A percentile compares a stretch with the other conserved stretches of the same genome.
These are phyloP conservation scores for Acipenser oxyrinchus DNA, from an alignment of 2,797 vertebrate genomes.

Conservation along the genomic window DNA sequence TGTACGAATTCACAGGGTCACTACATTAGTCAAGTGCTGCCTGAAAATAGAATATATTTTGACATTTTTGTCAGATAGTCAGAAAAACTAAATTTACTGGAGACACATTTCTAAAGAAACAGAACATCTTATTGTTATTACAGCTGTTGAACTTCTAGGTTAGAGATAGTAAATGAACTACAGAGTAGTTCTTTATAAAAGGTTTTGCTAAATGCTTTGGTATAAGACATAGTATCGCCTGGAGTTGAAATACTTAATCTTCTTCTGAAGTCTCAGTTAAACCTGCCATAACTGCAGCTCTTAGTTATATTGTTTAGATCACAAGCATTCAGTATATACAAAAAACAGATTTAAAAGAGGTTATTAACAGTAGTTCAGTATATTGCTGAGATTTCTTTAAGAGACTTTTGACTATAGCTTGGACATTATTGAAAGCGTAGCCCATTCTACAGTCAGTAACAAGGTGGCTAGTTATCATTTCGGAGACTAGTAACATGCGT, in stretches of 20 bases:
- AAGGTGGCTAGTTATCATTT: too few relatives aligned
- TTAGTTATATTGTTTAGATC: too few relatives aligned
- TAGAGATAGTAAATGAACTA: background rate
- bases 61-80: too few relatives aligned
- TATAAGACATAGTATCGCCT: constrained; percentile 27
- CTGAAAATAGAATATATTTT: too few relatives aligned
- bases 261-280: constrained; percentile 20
- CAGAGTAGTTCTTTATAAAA: constrained; percentile 19
- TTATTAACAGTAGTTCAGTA: too few relatives aligned
- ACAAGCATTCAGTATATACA: too few relatives aligned
- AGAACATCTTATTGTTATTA: constrained; percentile 22
- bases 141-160: constrained; percentile 19
- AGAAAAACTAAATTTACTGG: too few relatives aligned
- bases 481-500: background rate
- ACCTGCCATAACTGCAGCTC: background rate
- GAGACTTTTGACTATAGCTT: too few relatives aligned
- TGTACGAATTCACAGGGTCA: background rate
- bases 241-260: constrained; percentile 19
- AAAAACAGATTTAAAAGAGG: too few relatives aligned
- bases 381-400: too few relatives aligned
- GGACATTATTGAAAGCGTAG: too few relatives aligned
- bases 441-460: too few relatives aligned
- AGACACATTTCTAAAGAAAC: background rate
- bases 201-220: constrained; percentile 12
- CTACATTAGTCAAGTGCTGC: background rate